Evolutionary conservation across 2,888 invertebrate genomes (phyloP).

Genomic region (Ellobium chinense): DNA sequence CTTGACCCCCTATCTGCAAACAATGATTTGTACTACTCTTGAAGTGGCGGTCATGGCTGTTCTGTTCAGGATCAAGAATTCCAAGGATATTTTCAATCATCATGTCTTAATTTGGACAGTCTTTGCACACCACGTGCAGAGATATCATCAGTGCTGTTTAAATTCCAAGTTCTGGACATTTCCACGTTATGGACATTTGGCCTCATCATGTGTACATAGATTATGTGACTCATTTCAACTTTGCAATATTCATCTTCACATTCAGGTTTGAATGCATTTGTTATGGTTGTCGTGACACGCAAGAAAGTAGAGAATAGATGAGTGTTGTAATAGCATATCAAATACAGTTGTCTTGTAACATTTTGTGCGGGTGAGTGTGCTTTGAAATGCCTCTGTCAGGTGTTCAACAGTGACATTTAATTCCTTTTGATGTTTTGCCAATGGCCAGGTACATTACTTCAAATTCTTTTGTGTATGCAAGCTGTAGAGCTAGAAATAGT

Average conservation of each 20-base stretch:
- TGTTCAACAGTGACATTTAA: no score
- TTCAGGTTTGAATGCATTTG: not conserved
- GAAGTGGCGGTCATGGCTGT: no score
- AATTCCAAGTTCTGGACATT: no score
- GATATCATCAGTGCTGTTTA: no score
- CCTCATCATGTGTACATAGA: not conserved
- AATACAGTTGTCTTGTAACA: not conserved
- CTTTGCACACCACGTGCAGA: not conserved
- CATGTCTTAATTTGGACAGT: not conserved
- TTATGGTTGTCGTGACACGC: not conserved
- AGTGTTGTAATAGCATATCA: conserved; percentile 1
- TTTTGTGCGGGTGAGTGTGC: not conserved
- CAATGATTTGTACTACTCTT: not conserved
- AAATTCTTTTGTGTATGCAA: no score
- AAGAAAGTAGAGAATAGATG: not conserved
- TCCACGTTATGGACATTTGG: not conserved
- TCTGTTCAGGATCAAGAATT: no score
- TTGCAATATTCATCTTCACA: conserved; percentile 26
- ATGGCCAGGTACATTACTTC: no score
- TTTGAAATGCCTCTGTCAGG: no score
- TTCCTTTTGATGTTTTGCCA: no score
- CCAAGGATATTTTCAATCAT: not conserved
- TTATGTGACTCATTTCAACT: not conserved
- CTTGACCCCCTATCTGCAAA: conserved; percentile 8
- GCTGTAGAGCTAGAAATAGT: no score